Evolutionary conservation across 2,113 vertebrate species (phyloP), one percentile per base, ranked within the genome.

Genomic region (Macrotus californicus): DNA sequence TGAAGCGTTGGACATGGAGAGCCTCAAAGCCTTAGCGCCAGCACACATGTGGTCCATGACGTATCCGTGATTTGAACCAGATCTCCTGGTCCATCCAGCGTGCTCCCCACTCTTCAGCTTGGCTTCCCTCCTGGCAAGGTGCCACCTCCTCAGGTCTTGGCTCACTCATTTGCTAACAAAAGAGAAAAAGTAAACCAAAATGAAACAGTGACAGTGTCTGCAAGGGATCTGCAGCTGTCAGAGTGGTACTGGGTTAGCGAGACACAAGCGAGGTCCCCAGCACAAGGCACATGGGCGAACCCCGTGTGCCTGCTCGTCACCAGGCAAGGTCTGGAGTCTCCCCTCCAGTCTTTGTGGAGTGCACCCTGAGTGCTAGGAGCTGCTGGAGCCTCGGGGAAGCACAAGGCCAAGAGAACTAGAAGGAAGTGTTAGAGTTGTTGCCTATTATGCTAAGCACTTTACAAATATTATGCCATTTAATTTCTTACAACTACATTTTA

Each of bases 1-100:
- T 61, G n/a, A 16, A 26, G 80, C 31, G 10, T 3, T 39, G 83
- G 54, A 22, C 5, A 3, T 3, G 0, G 5, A 29, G 29, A 41
- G 10, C 0, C 0, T 43, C 16, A 48, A 7, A 80, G 39, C 41
- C 50, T 16, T 10, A 39, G 41, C 41, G n/a, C 46, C 18, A 14
- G 61, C 31, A 8, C 34, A 11, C 88, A 36, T 1, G 19, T 31
- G 10, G 59, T 22, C 7, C 0, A 0, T 2, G 61, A n/a, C 5
- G 0, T 34, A 41, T 5, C 22, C 9, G 0, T 52, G 85, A 66
- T 79, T 21, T 12, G 29, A 90, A 54, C 13, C 52, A 67, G 75
- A 67, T 64, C 46, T 26, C n/a, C 54, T 29, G 67, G 67, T 43
- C 52, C 8, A 0, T 46, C 34, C 39, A 15, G 43, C 2, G 10